phyloP scores from a whole-genome alignment of 2,888 invertebrate genomes.

The Andrena minutula region DNA sequence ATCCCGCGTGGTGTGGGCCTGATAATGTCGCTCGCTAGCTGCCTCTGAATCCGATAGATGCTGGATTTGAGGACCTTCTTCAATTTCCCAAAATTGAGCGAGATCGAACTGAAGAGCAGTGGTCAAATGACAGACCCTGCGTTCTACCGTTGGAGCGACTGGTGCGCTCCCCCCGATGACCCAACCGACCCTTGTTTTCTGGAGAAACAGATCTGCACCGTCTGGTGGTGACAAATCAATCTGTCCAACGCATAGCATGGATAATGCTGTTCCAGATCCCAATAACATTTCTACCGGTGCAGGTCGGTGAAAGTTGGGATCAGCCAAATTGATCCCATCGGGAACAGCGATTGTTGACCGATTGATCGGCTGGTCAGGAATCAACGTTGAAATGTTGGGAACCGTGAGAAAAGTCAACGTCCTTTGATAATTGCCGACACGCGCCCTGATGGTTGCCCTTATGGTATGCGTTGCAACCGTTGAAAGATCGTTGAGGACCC shows the following conservation, averaged over 20 bases:
- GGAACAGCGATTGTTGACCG: not conserved
- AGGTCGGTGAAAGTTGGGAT: not conserved
- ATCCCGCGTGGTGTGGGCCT: not conserved
- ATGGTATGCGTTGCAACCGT: no score
- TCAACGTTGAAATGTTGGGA: no score
- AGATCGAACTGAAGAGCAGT: no score
- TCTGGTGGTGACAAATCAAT: not conserved
- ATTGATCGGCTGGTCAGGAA: conserved; percentile 8
- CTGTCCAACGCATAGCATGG: not conserved
- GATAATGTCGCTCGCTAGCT: conserved; percentile 8
- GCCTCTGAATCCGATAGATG: not conserved
- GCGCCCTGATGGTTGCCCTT: no score
- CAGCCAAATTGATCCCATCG: not conserved
- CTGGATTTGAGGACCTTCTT: not conserved
- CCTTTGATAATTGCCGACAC: no score
- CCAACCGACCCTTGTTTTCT: not conserved
- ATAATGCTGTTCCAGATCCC: not conserved
- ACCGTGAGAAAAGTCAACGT: no score
- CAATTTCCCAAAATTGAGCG: conserved; percentile 14
- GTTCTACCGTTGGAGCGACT: not conserved
- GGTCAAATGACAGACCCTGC: not conserved
- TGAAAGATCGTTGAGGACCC: not conserved
- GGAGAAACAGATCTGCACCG: not conserved
- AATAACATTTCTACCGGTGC: not conserved
- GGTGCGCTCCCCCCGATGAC: conserved; percentile 2